Conservation (phyloP, 2,113 vertebrate genomes). For the Triplophysa siluroides region DNA sequence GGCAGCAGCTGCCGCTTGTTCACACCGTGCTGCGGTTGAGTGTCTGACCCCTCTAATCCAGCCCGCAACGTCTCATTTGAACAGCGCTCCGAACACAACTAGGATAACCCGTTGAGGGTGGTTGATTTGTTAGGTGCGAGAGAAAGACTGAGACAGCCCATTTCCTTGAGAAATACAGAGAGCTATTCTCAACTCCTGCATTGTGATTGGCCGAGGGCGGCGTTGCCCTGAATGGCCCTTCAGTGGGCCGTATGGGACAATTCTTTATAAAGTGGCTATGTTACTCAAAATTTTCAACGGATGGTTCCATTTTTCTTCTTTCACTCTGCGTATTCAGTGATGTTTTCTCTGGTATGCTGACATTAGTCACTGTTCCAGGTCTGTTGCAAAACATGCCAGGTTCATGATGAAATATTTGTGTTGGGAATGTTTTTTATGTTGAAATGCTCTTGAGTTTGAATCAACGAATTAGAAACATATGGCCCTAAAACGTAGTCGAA, state of each 20-base stretch:
- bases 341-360: conserved; percentile 39
- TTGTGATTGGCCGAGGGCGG: conserved; percentile 6
- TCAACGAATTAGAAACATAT: conserved; percentile 64
- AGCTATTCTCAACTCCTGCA: not conserved
- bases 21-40: conserved; percentile 52
- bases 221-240: conserved; percentile 12
- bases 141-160: conserved; percentile 39
- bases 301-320: conserved; percentile 37
- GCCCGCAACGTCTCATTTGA: conserved; percentile 27
- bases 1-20: conserved; percentile 72
- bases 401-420: conserved; percentile 59
- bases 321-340: conserved; percentile 13
- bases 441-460: conserved; percentile 52
- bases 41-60: conserved; percentile 45
- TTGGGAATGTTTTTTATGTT: conserved; percentile 45
- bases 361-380: conserved; percentile 48
- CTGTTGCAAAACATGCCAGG: conserved; percentile 48
- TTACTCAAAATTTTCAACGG: conserved; percentile 15
- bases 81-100: conserved; percentile 16
- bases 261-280: conserved; percentile 31
- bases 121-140: conserved; percentile 61
- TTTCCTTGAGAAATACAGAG: conserved; percentile 37
- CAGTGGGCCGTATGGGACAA: conserved; percentile 24
- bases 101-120: conserved; percentile 10
- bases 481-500: conserved; percentile 57